Percentiles rank a stretch among this genome's conserved stretches.
Conservation (phyloP, 2,797 vertebrate species). For the Menidia menidia region DNA sequence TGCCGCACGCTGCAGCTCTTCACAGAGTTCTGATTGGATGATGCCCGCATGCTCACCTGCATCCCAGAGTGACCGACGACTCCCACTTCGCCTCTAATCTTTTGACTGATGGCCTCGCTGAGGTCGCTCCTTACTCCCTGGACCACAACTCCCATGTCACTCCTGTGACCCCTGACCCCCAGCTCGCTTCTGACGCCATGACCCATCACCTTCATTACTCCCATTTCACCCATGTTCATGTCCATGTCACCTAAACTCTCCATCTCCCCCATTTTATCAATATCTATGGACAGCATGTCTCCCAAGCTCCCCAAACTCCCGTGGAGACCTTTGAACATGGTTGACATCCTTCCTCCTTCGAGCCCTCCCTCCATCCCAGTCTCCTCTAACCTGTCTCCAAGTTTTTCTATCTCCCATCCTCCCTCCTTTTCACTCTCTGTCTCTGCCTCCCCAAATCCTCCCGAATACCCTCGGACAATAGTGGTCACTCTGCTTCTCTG, state of each 20-base stretch:
- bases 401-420: conserved; percentile 69
- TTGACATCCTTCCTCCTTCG: conserved; percentile 89
- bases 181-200: conserved; percentile 70
- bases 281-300: conserved; percentile 88
- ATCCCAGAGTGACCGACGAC: conserved; percentile 87
- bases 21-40: conserved; percentile 95
- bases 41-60: conserved; percentile 96
- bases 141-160: conserved; percentile 70
- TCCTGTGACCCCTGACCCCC: conserved; percentile 66
- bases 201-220: conserved; percentile 66
- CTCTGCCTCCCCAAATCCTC: conserved; percentile 69
- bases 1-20: conserved; percentile 95
- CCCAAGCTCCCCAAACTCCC: conserved; percentile 88
- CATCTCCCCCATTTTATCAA: conserved; percentile 82
- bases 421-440: conserved; percentile 61
- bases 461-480: conserved; percentile 73
- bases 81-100: conserved; percentile 72
- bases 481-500: conserved; percentile 80
- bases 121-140: conserved; percentile 71
- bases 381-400: conserved; percentile 62
- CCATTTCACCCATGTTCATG: conserved; percentile 78
- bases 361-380: conserved; percentile 89
- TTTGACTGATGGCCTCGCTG: conserved; percentile 70
- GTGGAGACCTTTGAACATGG: conserved; percentile 83
- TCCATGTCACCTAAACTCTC: conserved; percentile 92